A percentile compares a stretch with the other conserved stretches of the same genome.
Conservation (phyloP, 2,113 vertebrate genomes). For the Anseranas semipalmata region DNA sequence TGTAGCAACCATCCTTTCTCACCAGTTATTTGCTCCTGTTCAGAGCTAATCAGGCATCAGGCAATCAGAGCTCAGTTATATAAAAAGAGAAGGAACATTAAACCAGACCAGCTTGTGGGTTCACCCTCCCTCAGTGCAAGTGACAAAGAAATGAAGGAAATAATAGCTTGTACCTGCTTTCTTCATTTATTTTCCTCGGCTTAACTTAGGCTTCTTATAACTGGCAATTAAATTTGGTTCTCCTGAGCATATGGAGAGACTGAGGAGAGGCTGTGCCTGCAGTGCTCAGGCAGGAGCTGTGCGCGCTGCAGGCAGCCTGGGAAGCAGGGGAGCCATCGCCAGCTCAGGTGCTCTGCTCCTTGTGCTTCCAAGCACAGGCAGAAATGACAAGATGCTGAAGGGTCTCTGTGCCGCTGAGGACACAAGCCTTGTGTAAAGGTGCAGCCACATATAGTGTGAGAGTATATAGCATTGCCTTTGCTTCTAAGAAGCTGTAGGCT, state of each 20-base stretch:
- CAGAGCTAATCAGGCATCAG: background rate
- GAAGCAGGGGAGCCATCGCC: fast-evolving
- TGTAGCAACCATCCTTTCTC: background rate
- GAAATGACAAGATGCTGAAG: background rate
- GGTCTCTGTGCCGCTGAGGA: background rate
- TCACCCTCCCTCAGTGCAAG: background rate
- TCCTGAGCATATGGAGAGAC: background rate
- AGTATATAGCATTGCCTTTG: fast-evolving
- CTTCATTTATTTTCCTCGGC: background rate
- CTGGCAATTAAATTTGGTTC: background rate
- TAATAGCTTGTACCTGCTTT: background rate
- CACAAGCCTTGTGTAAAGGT: background rate
- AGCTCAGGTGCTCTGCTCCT: background rate
- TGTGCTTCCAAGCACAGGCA: background rate
- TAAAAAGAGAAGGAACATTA: background rate
- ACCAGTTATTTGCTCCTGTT: background rate
- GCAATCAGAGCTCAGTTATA: background rate
- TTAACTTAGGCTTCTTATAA: background rate
- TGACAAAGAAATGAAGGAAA: background rate
- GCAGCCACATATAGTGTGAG: background rate
- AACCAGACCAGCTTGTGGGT: background rate
- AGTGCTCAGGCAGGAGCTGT: background rate
- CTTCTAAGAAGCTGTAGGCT: background rate
- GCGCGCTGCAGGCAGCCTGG: background rate
- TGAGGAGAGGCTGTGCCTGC: background rate